Conservation (phyloP, 53 echinoderm and acorn worm species). For the Stichopus horrens region DNA sequence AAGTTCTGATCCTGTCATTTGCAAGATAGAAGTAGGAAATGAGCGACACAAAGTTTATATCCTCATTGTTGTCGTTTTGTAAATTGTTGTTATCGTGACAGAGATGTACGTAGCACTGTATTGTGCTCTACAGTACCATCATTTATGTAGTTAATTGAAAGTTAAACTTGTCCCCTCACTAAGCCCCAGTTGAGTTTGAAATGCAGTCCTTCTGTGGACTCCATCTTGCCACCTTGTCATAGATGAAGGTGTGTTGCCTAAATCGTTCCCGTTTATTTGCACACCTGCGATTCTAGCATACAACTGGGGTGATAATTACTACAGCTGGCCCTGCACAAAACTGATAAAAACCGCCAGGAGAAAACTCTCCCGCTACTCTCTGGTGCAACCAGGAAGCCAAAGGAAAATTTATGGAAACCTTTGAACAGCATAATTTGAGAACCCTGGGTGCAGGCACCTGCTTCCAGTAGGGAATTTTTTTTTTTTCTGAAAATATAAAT, state of each 20-base stretch:
- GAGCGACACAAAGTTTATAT: too few relatives aligned
- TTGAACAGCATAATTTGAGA: slow-evolving; percentile 32
- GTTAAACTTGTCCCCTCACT: slow-evolving; percentile 8
- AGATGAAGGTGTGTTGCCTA: slow-evolving; percentile 31
- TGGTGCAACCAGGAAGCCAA: slow-evolving; percentile 9
- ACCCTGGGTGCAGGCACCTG: slow-evolving; percentile 41
- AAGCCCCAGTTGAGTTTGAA: slow-evolving; percentile 18
- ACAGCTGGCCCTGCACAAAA: slow-evolving; percentile 33
- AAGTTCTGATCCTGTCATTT: too few relatives aligned
- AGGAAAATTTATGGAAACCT: slow-evolving; percentile 25
- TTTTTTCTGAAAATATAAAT: too few relatives aligned
- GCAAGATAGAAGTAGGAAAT: too few relatives aligned
- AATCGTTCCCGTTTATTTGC: slow-evolving; percentile 33
- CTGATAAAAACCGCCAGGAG: slow-evolving; percentile 7
- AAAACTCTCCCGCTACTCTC: not conserved
- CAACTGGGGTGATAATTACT: slow-evolving; percentile 41
- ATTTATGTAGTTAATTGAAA: too few relatives aligned
- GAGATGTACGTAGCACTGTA: too few relatives aligned
- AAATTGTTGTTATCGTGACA: too few relatives aligned
- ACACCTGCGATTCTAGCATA: slow-evolving; percentile 39
- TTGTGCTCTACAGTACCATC: too few relatives aligned
- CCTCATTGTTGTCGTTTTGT: too few relatives aligned
- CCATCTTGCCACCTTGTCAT: slow-evolving; percentile 19
- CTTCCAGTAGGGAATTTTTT: not conserved
- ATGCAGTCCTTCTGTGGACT: slow-evolving; percentile 14